Base-by-base conservation (phyloP, 2,888 invertebrate species). In the Melieria crassipennis region DNA sequence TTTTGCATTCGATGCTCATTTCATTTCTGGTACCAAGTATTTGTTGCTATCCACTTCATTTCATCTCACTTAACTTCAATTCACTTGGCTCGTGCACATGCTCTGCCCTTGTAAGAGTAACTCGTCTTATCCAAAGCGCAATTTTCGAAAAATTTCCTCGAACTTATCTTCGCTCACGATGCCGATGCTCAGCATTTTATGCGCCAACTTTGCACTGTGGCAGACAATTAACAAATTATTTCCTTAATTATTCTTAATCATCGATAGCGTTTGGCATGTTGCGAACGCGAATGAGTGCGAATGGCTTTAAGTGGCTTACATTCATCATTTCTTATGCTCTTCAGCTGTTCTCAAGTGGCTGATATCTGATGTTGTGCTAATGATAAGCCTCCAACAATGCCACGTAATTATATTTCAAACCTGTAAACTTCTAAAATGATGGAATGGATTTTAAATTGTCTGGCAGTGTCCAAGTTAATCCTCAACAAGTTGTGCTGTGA, bases 31-130 rank as follows among this genome's bases (percentile, higher is more conserved):
- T 30, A n/a, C 52, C 52, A 52, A 7, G n/a, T 52, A n/a, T 5
- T 52, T n/a, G 11, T 13, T 7, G 9, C 52, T 7, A 52, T 9
- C 50, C 50, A 50, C 50, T 10, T 50, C 3, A 50, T 30, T 30
- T 30, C 30, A 30, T 30, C 30, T 30, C 30, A 30, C 30, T 30
- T 30, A 3, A 30, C 30, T 30, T 30, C 30, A 30, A 30, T 30
- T 30, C 30, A 30, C 30, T 30, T 30, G 30, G 30, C 30, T 66
- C 75, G 73, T 76, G 73, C 75, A 78, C 30, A 77, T 80, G 67
- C 73, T 72, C n/a, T 52, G n/a, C 13, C 52, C 1, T n/a, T n/a
- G 13, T n/a, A 52, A 52, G 11, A 52, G 7, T n/a, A 52, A 52
- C 52, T n/a, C 9, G 13, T n/a, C 5, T n/a, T 7, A 30, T 30